Percentiles rank a stretch among this genome's conserved stretches.
Conservation (phyloP, 2,797 vertebrate genomes). For the Pristis pectinata region DNA sequence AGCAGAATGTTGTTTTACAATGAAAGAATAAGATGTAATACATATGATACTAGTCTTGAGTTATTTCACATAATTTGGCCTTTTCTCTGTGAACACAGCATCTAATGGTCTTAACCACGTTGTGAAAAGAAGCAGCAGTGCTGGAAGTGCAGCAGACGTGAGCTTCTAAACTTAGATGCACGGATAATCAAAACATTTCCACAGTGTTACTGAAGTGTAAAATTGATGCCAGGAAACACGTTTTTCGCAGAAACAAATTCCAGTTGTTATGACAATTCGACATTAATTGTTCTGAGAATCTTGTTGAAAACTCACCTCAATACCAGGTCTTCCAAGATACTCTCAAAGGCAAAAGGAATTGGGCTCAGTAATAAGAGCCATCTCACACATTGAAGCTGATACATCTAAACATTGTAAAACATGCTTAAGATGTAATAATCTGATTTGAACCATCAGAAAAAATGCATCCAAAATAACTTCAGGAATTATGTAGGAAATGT, state of each 20-base stretch:
- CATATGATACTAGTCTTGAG: too few relatives aligned
- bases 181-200: not conserved
- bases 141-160: not conserved
- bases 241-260: not conserved
- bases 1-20: not conserved
- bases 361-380: not conserved
- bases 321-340: not conserved
- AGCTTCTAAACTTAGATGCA: not conserved
- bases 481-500: not conserved
- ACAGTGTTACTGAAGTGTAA: not conserved
- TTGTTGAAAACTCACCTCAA: not conserved
- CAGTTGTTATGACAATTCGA: not conserved
- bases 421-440: not conserved
- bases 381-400: not conserved
- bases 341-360: not conserved
- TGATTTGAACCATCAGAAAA: not conserved
- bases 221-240: not conserved
- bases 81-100: not conserved
- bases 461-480: not conserved
- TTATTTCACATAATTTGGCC: not conserved
- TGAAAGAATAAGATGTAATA: not conserved
- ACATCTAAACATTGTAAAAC: not conserved
- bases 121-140: not conserved
- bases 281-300: not conserved
- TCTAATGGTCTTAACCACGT: not conserved